phyloP scores from a whole-genome alignment of 2,888 invertebrate species.

The Harpalus rubripes region DNA sequence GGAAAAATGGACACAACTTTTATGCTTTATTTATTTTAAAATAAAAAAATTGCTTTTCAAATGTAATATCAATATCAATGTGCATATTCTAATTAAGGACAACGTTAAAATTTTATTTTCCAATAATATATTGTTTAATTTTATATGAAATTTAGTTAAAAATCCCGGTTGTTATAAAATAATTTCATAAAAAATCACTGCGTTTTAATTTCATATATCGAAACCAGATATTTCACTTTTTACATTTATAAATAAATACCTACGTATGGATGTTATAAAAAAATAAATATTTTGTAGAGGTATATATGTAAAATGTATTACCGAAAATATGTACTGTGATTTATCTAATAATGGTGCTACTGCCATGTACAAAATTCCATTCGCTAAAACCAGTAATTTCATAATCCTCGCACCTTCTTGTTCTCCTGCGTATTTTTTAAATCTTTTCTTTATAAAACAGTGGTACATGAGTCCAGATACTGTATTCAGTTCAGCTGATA shows the following conservation, averaged over 20 bases:
- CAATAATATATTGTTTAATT: not conserved
- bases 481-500: conserved; percentile 49
- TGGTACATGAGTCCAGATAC: conserved; percentile 24
- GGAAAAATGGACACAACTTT: too few relatives aligned
- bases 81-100: not conserved
- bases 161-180: not conserved
- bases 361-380: conserved; percentile 11
- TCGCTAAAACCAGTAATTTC: conserved; percentile 22
- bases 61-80: not conserved
- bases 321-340: conserved; percentile 40
- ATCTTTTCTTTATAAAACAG: conserved; percentile 38
- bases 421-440: not conserved
- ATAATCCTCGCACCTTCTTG: conserved; percentile 33
- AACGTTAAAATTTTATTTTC: not conserved
- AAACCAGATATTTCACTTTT: too few relatives aligned
- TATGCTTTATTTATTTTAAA: too few relatives aligned
- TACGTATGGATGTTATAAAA: too few relatives aligned
- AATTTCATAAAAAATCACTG: too few relatives aligned
- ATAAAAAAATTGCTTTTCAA: not conserved
- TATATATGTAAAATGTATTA: not conserved
- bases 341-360: conserved; percentile 13
- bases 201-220: too few relatives aligned
- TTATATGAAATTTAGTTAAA: conserved; percentile 9
- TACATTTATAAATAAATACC: too few relatives aligned
- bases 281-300: too few relatives aligned